Conservation (phyloP, 2,113 vertebrate genomes). For the Macroglossus sobrinus region DNA sequence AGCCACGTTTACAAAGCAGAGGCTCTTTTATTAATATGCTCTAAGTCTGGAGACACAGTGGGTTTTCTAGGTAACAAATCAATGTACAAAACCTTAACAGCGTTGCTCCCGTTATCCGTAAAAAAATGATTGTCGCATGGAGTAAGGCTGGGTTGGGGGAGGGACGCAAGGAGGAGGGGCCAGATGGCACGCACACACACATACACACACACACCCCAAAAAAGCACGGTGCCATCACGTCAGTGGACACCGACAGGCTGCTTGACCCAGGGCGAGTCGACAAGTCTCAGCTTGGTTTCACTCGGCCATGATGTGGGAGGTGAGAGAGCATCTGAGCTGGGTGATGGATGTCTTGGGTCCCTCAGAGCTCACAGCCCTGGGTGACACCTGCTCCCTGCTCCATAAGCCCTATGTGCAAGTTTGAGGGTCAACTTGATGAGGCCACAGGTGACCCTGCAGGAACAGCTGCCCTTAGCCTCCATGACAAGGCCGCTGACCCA, state of each 20-base stretch:
- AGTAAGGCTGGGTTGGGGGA: slow-evolving; percentile 65
- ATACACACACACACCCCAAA: neutral
- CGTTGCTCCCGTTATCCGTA: slow-evolving; percentile 65
- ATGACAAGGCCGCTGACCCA: accelerated
- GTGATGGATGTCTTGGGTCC: neutral
- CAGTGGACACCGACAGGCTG: neutral
- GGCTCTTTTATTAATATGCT: slow-evolving; percentile 81
- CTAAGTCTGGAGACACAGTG: slow-evolving; percentile 68
- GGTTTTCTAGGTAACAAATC: slow-evolving; percentile 73
- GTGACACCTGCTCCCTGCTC: neutral
- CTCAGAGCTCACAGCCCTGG: neutral
- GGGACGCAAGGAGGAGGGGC: neutral
- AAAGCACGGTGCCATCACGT: neutral
- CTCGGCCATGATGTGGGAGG: neutral
- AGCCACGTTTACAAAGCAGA: slow-evolving; percentile 73
- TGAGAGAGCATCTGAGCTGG: neutral
- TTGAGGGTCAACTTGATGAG: neutral
- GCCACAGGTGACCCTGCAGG: accelerated
- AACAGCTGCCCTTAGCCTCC: neutral
- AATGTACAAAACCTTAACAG: slow-evolving; percentile 77
- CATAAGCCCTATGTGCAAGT: neutral
- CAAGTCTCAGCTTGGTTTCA: accelerated
- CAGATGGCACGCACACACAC: neutral
- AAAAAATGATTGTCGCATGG: slow-evolving; percentile 82
- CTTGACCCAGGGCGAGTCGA: accelerated